These are phyloP conservation scores for Dysidea cf. avara DNA, from an alignment of 37 sponge, comb jelly and placozoan genomes.

Conservation along the genomic window DNA sequence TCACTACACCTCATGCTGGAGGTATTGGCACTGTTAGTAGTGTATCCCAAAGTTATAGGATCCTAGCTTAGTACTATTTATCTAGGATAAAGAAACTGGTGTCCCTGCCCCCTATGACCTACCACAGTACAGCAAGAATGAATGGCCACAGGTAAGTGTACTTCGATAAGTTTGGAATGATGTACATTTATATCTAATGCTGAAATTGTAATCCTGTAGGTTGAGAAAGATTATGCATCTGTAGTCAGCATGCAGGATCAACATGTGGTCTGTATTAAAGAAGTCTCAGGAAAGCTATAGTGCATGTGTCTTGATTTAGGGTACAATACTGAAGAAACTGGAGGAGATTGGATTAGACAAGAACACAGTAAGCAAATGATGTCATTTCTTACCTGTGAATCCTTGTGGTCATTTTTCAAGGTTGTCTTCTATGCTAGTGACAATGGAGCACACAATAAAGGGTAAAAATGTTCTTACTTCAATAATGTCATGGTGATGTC, in stretches of 20 bases:
- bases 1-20: conserved; percentile 57
- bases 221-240: conserved; percentile 43
- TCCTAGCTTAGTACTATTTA: too few species aligned
- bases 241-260: conserved; percentile 39
- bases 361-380: not conserved
- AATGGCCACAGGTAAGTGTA: conserved; percentile 21
- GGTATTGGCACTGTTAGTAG: conserved; percentile 14
- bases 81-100: conserved; percentile 30
- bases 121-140: conserved; percentile 11
- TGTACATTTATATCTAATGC: not conserved
- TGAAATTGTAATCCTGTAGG: not conserved
- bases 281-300: not conserved
- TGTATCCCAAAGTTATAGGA: too few species aligned
- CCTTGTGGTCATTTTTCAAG: not conserved
- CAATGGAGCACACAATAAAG: conserved; percentile 59
- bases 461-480: not conserved
- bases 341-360: conserved; percentile 5
- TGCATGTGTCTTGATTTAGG: not conserved
- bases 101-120: conserved; percentile 27
- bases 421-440: conserved; percentile 53
- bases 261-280: conserved; percentile 15
- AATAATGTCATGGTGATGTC: not conserved
- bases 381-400: too few species aligned
- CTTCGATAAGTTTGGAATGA: not conserved
- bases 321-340: conserved; percentile 20